A percentile compares a stretch with the other conserved stretches of the same genome.
phyloP scores from a whole-genome alignment of 1,140 invertebrate species.

The Sycobia sp. region DNA sequence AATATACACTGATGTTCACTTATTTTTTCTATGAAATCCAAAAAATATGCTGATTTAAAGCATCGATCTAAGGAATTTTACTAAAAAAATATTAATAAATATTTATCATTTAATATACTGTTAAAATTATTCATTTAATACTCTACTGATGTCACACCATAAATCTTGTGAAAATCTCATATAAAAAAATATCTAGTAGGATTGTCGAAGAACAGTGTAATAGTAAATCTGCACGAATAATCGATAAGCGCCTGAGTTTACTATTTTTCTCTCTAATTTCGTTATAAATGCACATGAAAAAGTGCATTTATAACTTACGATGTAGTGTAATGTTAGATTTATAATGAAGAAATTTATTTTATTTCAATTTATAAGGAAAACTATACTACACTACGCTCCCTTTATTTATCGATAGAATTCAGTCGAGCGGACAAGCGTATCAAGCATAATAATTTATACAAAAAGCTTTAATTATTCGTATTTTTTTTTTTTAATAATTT shows the following conservation, averaged over 20 bases:
- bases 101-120: no score
- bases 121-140: no score
- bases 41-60: no score
- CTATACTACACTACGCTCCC: constrained; percentile 1
- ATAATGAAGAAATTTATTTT: neutral
- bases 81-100: no score
- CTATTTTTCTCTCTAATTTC: constrained; percentile 30
- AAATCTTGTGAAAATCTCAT: no score
- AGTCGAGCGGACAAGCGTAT: constrained; percentile 8
- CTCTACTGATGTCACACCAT: no score
- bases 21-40: no score
- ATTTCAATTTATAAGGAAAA: neutral
- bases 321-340: constrained; percentile 12
- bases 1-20: no score
- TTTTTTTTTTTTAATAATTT: constrained; percentile 4
- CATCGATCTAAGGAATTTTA: no score
- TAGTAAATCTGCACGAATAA: neutral
- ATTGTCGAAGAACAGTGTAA: constrained; percentile 6
- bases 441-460: constrained; percentile 4
- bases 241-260: constrained; percentile 12
- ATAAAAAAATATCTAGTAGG: neutral
- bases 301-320: constrained; percentile 2
- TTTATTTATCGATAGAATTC: constrained; percentile 3
- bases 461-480: no score
- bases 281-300: no score